Percentiles rank a stretch among this genome's conserved stretches.
Evolutionary conservation across 2,113 vertebrate species (phyloP).

Genomic region (Chiloscyllium plagiosum): DNA sequence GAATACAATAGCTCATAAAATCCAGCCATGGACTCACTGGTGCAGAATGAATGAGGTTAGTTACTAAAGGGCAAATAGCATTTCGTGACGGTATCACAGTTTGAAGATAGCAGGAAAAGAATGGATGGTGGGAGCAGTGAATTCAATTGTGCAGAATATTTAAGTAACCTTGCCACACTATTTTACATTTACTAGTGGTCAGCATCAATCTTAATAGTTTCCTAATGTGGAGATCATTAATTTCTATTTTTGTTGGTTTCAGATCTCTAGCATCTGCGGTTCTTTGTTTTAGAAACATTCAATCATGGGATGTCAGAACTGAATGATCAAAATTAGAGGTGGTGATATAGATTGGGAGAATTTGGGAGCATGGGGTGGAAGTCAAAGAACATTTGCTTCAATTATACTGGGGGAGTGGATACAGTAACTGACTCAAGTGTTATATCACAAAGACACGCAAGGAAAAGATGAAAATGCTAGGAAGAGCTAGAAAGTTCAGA

Average conservation of each 20-base stretch:
- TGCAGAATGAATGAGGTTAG: not conserved
- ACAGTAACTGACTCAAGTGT: not conserved
- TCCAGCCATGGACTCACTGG: not conserved
- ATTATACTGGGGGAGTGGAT: not conserved
- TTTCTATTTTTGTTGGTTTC: not conserved
- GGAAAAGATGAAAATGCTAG: too few species aligned
- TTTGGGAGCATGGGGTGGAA: not conserved
- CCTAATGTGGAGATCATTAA: not conserved
- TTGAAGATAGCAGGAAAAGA: not conserved
- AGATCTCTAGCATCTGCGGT: too few species aligned
- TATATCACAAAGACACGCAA: too few species aligned
- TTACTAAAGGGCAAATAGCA: not conserved
- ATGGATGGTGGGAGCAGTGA: not conserved
- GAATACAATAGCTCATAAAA: too few species aligned
- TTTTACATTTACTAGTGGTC: not conserved
- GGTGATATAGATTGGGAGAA: not conserved
- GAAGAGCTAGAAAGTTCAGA: too few species aligned
- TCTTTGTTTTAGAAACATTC: too few species aligned
- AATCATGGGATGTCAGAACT: not conserved
- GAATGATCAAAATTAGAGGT: not conserved
- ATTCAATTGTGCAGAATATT: not conserved
- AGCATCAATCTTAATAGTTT: not conserved
- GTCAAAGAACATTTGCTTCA: not conserved
- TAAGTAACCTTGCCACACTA: not conserved
- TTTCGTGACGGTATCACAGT: not conserved